Evolutionary conservation across 2,888 invertebrate genomes (phyloP).

Genomic region (Aphodius granarius): DNA sequence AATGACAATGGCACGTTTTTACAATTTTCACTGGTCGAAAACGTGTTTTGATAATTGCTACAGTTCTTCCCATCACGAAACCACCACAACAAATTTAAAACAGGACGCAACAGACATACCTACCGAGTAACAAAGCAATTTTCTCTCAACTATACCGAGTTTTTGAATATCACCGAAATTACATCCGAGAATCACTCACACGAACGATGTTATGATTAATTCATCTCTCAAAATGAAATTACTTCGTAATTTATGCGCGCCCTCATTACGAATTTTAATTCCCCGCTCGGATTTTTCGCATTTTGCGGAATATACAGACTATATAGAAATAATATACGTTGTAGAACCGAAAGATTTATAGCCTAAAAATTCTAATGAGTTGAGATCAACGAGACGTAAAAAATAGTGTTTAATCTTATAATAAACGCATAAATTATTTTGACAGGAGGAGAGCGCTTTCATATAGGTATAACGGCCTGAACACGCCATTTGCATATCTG

Average conservation of each 20-base stretch:
- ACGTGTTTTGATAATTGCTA: not conserved
- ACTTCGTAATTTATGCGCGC: not conserved
- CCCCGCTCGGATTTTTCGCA: not conserved
- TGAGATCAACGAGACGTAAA: constrained; percentile 26
- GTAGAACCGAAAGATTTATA: constrained; percentile 24
- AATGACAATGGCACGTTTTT: not conserved
- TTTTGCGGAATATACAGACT: not conserved
- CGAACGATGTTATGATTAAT: not conserved
- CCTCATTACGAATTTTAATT: not conserved
- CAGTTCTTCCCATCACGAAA: not conserved
- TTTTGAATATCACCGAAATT: not conserved
- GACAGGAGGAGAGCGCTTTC: not conserved
- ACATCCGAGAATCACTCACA: not conserved
- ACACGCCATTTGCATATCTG: not conserved
- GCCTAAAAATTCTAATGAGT: constrained; percentile 21
- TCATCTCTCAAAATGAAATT: not conserved
- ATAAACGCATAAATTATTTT: constrained; percentile 23
- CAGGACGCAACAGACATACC: not conserved
- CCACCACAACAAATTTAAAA: not conserved
- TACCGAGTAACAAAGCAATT: not conserved
- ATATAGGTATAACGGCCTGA: not conserved
- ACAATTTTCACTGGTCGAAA: not conserved
- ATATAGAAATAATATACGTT: not conserved
- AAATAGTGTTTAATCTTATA: constrained; percentile 15
- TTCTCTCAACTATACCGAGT: not conserved